These are phyloP conservation scores for Oreohelix idahoensis DNA, from an alignment of 1,140 invertebrate genomes.

Conservation along the genomic window DNA sequence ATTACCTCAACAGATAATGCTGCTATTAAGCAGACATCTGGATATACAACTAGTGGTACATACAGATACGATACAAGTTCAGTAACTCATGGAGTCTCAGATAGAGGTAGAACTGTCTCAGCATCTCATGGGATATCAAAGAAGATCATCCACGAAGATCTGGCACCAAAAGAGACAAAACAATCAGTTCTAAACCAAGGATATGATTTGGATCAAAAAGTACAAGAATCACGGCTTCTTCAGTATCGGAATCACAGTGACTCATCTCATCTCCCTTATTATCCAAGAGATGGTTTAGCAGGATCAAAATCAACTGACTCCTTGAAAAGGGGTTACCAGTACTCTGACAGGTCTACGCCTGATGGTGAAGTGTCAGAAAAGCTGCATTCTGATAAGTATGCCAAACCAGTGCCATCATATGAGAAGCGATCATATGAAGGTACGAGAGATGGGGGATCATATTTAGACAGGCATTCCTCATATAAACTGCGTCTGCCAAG, in stretches of 20 bases:
- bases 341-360: conserved; percentile 47
- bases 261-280: not conserved
- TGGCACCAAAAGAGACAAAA: conserved; percentile 3
- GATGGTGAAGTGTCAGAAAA: conserved; percentile 57
- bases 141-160: not conserved
- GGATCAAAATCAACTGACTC: not conserved
- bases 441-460: conserved; percentile 10
- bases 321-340: not conserved
- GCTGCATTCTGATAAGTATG: conserved; percentile 16
- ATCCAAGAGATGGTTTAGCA: not conserved
- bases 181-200: not conserved
- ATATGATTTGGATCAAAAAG: not conserved
- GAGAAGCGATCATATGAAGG: conserved; percentile 7
- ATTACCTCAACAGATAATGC: not conserved
- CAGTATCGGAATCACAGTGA: not conserved
- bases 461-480: conserved; percentile 14
- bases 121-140: not conserved
- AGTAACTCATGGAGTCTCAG: not conserved
- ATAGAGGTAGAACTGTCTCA: not conserved
- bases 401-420: not conserved
- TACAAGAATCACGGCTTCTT: not conserved
- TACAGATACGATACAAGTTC: not conserved
- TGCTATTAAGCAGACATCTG: not conserved
- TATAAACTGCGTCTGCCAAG: not conserved
- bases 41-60: not conserved